Evolutionary conservation across 1,140 invertebrate genomes (phyloP).

Genomic region (Luehdorfia chinensis): DNA sequence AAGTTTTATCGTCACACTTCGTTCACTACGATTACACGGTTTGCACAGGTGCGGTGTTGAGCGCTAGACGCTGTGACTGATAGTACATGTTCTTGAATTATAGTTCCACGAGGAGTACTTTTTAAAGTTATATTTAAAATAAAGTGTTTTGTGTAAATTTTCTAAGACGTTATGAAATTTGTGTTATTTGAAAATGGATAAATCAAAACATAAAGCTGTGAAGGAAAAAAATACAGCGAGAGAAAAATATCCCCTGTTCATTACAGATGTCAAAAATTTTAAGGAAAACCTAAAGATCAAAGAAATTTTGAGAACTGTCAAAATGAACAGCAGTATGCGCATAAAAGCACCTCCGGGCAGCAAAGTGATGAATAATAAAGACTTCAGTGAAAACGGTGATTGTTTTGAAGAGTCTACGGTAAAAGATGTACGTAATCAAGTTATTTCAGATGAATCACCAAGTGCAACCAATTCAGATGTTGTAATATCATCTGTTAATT

Average conservation of each 20-base stretch:
- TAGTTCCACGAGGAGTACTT: constrained; percentile 33
- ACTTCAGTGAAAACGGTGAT: constrained; percentile 47
- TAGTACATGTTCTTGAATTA: constrained; percentile 32
- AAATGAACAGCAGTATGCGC: constrained; percentile 64
- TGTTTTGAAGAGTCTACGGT: constrained; percentile 32
- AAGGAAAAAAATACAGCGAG: constrained; percentile 46
- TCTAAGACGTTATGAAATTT: too few species aligned
- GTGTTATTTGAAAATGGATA: constrained; percentile 48
- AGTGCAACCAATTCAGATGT: constrained; percentile 46
- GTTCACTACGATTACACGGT: constrained; percentile 53
- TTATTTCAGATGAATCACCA: constrained; percentile 19
- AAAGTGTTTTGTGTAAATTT: too few species aligned
- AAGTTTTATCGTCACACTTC: constrained; percentile 45
- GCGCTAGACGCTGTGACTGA: constrained; percentile 35
- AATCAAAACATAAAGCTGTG: constrained; percentile 38
- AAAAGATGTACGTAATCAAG: constrained; percentile 15
- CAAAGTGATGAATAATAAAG: constrained; percentile 53
- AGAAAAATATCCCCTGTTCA: constrained; percentile 38
- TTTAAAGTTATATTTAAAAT: too few species aligned
- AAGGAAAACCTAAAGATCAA: constrained; percentile 66
- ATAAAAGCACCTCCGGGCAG: constrained; percentile 51
- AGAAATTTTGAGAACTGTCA: constrained; percentile 61
- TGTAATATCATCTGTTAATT: constrained; percentile 18
- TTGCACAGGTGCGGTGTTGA: constrained; percentile 55
- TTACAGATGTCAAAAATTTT: constrained; percentile 53